These are phyloP conservation scores for Cnemophilus loriae DNA, from an alignment of 2,113 vertebrate genomes.

Conservation along the genomic window DNA sequence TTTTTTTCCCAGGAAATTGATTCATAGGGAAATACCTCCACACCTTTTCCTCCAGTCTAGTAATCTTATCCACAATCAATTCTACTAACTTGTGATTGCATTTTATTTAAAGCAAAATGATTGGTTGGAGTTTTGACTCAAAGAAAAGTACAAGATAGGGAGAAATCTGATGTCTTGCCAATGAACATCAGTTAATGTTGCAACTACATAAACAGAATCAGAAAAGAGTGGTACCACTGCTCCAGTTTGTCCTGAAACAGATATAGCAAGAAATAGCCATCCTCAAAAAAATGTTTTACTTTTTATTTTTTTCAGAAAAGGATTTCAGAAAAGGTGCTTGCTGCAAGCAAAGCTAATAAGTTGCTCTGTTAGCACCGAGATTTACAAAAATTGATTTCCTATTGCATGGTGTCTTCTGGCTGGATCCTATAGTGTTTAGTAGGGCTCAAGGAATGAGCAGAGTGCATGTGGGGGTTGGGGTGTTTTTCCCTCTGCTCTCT, in stretches of 20 bases:
- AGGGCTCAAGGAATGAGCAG: not conserved
- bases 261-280: not conserved
- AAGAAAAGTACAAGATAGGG: not conserved
- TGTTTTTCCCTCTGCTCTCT: not conserved
- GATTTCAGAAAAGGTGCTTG: not conserved
- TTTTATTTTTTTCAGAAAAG: not conserved
- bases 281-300: not conserved
- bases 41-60: not conserved
- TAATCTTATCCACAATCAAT: not conserved
- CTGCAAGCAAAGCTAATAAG: not conserved
- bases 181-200: not conserved
- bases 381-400: constrained; percentile 4
- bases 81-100: not conserved
- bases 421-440: not conserved
- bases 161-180: not conserved
- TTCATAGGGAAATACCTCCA: not conserved
- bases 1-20: not conserved
- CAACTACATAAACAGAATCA: not conserved
- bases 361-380: not conserved
- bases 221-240: not conserved
- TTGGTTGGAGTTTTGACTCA: not conserved
- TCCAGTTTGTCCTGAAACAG: not conserved
- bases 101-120: constrained; percentile 28
- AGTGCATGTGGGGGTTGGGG: not conserved
- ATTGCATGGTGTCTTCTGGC: not conserved